Base-by-base conservation (phyloP, 1,140 invertebrate genomes). In the Drosophila eugracilis region DNA sequence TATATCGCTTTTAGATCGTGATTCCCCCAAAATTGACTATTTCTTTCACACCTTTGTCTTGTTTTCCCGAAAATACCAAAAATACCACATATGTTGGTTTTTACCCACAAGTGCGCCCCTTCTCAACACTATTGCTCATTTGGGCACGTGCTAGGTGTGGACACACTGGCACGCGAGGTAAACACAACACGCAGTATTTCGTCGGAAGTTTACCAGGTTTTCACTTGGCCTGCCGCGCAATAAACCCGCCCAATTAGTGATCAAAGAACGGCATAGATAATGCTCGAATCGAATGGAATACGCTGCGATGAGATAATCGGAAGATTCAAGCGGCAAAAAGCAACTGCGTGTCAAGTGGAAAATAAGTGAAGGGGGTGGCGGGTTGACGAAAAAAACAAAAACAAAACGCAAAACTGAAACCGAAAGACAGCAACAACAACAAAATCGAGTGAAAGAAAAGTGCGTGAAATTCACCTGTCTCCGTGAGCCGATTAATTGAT, bases 381-480 rank as follows among this genome's bases (percentile, higher is more conserved):
- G 44, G 44, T 36, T 34, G 50, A 34, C 15, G 5, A 42, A 6
- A 21, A 57, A 57, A 19, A 41, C 37, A 45, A 37, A 49, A 32
- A 49, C 57, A 55, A 44, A 36, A 54, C 22, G 21, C 32, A 3
- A 26, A 36, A 22, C 14, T 24, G 5, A 26, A 36, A 22, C 14
- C 34, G 26, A 39, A 41, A 52, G 22, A 5, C 26, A 39, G 57
- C 45, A 22, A 14, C 36, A 26, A 42, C 41, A 48, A 44, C 58
- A 65, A 37, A 45, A 36, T 47, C 22, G 28, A 63, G 24, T 24
- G 54, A 32, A 9, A 30, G 41, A 57, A 48, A 53, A n/a, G 57
- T 37, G 60, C 57, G 47, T 50, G 47, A 63, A 53, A 76, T 74
- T 71, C 80, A 86, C 80, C 81, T 86, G 81, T 76, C 37, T 49